These are phyloP conservation scores for Chrysomallon squamiferum DNA, from an alignment of 1,140 invertebrate genomes.

Conservation along the genomic window DNA sequence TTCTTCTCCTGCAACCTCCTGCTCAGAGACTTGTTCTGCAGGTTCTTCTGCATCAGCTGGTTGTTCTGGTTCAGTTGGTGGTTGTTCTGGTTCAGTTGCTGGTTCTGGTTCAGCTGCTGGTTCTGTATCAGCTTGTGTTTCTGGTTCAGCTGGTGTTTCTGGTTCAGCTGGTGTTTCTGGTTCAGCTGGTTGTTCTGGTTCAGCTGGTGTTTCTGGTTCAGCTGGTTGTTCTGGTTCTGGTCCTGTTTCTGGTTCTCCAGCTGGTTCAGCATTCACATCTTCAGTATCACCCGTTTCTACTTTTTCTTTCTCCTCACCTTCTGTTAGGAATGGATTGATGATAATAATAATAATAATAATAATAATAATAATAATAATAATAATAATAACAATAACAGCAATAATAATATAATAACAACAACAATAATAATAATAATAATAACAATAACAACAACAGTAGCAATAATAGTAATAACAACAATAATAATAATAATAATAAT, in stretches of 20 bases:
- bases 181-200: neutral
- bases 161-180: neutral
- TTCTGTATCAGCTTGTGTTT: slow-evolving; percentile 9
- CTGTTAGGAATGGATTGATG: neutral
- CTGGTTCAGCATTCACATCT: neutral
- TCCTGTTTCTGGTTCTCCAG: neutral
- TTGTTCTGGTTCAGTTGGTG: slow-evolving; percentile 16
- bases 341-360: neutral
- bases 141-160: slow-evolving; percentile 6
- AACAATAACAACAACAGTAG: neutral
- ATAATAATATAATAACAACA: neutral
- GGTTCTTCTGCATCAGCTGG: neutral
- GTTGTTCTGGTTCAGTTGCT: slow-evolving; percentile 7
- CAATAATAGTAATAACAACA: slow-evolving; percentile 3
- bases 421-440: neutral
- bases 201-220: neutral
- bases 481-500: neutral
- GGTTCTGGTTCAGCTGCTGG: slow-evolving; percentile 11
- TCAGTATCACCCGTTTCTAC: neutral
- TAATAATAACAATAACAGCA: neutral
- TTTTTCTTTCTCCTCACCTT: neutral
- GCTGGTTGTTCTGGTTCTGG: neutral
- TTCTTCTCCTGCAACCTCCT: slow-evolving; percentile 1
- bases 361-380: neutral
- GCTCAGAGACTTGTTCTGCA: slow-evolving; percentile 1